Percentiles rank a stretch among this genome's conserved stretches.
Evolutionary conservation across 2,797 vertebrate genomes (phyloP).

Genomic region (Falco novaeseelandiae): DNA sequence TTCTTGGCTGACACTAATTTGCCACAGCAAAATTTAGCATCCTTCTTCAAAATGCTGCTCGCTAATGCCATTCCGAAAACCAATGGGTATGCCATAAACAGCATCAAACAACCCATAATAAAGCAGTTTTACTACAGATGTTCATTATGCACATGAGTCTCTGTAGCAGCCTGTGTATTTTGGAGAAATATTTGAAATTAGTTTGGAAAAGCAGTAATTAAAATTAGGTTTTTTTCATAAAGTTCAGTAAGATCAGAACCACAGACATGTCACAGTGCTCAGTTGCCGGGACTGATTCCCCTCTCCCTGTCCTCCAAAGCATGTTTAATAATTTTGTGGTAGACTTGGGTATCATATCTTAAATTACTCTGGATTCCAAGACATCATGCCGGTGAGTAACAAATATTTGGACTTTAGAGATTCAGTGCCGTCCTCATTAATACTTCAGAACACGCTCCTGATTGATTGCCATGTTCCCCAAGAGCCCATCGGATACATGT

Average conservation of each 20-base stretch:
- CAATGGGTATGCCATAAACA: conserved; percentile 39
- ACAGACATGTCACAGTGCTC: not conserved
- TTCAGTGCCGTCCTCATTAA: not conserved
- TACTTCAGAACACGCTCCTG: not conserved
- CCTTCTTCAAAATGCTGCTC: conserved; percentile 38
- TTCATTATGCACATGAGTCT: conserved; percentile 55
- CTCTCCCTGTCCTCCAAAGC: not conserved
- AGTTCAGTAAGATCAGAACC: not conserved
- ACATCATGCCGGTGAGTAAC: not conserved
- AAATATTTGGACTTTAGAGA: not conserved
- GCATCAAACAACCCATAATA: conserved; percentile 57
- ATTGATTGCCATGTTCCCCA: not conserved
- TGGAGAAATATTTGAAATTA: conserved; percentile 40
- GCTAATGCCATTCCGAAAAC: conserved; percentile 49
- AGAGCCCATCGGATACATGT: not conserved
- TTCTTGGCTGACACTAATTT: conserved; percentile 33
- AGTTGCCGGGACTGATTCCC: not conserved
- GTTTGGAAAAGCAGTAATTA: conserved; percentile 58
- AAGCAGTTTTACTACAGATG: conserved; percentile 54
- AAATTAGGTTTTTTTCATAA: not conserved
- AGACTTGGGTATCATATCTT: not conserved
- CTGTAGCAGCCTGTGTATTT: conserved; percentile 5
- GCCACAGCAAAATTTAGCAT: conserved; percentile 26
- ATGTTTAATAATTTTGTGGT: not conserved
- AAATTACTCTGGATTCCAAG: not conserved